Conservation (phyloP, 2,797 vertebrate species). For the Uromys caudimaculatus region DNA sequence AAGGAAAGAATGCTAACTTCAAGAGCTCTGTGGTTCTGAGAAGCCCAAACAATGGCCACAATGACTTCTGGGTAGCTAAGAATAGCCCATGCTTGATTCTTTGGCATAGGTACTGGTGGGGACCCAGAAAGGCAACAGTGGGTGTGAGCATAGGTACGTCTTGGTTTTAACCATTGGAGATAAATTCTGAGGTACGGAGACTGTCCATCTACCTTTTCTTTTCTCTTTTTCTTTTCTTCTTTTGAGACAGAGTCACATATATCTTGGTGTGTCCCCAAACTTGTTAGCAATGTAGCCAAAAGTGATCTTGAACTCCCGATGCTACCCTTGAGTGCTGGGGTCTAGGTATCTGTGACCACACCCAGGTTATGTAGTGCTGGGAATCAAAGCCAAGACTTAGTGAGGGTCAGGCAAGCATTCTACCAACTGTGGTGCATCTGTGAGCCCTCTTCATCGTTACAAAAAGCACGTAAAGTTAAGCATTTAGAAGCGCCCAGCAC, state of each 20-base stretch:
- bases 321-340: neutral
- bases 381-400: neutral
- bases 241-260: neutral
- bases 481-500: neutral
- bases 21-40: slow-evolving; percentile 27
- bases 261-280: neutral
- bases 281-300: neutral
- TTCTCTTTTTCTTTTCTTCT: neutral
- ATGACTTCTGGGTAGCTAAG: neutral
- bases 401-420: neutral
- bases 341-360: neutral
- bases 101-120: neutral
- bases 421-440: too few relatives aligned
- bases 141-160: neutral
- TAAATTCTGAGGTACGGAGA: neutral
- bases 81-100: neutral
- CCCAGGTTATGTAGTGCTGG: neutral
- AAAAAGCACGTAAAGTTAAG: neutral
- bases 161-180: slow-evolving; percentile 5
- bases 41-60: neutral
- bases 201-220: neutral
- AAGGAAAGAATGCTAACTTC: slow-evolving; percentile 19
- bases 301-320: neutral
- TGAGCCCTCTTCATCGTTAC: neutral
- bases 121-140: neutral